Evolutionary conservation across 35 echinoderm and acorn worm species (phyloP).

Genomic region (Ptychodera flava): DNA sequence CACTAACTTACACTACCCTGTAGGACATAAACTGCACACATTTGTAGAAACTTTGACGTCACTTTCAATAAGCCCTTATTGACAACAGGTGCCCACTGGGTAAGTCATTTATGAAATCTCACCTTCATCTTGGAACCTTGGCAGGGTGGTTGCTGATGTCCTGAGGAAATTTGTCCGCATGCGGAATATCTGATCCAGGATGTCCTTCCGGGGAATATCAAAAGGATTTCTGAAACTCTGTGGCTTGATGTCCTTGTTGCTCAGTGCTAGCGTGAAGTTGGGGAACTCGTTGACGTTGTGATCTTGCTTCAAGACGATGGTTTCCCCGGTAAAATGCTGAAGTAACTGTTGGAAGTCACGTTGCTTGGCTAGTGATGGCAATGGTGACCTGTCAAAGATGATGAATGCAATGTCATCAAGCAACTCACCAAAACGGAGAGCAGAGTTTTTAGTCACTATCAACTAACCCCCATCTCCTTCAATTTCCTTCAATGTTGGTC

Average conservation of each 20-base stretch:
- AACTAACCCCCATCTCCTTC: too few species aligned
- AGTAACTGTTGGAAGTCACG: conserved; percentile 94
- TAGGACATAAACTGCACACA: too few species aligned
- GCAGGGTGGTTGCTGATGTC: conserved; percentile 44
- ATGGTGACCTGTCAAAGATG: conserved; percentile 48
- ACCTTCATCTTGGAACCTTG: conserved; percentile 94
- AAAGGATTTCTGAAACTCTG: conserved; percentile 91
- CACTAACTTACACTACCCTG: too few species aligned
- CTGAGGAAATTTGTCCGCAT: conserved; percentile 92
- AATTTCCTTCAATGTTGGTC: too few species aligned
- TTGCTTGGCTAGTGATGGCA: conserved; percentile 77
- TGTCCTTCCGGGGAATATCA: conserved; percentile 82
- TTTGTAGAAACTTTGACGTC: too few species aligned
- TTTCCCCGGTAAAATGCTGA: conserved; percentile 85
- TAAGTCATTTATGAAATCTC: too few species aligned
- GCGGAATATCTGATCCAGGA: conserved; percentile 78
- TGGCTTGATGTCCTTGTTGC: conserved; percentile 54
- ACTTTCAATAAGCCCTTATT: too few species aligned
- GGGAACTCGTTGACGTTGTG: conserved; percentile 85
- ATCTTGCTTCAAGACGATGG: conserved; percentile 62
- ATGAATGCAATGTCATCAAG: too few species aligned
- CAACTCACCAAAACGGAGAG: too few species aligned
- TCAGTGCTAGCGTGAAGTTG: conserved; percentile 58
- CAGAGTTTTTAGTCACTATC: too few species aligned
- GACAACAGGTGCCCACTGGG: too few species aligned